Percentiles rank a stretch among this genome's conserved stretches.
Conservation (phyloP, 2,888 invertebrate genomes). For the Orthonychiurus folsomi region DNA sequence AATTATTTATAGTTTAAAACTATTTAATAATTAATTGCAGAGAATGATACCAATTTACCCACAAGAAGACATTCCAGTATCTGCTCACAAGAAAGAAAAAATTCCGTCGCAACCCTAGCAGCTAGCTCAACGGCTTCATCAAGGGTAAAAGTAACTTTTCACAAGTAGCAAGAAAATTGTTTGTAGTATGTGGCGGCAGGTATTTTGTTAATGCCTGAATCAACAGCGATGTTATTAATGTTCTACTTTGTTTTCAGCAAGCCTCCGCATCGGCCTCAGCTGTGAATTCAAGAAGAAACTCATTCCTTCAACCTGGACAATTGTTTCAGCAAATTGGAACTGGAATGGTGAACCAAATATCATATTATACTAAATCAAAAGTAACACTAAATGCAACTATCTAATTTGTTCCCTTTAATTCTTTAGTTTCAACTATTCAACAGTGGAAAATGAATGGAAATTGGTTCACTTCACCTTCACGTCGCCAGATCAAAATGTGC, state of each 20-base stretch:
- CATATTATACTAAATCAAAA: neutral
- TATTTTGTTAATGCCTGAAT: too few species aligned
- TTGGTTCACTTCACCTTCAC: too few species aligned
- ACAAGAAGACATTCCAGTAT: constrained; percentile 83
- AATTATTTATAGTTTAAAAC: too few species aligned
- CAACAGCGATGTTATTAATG: too few species aligned
- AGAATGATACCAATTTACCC: constrained; percentile 61
- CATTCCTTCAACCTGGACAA: constrained; percentile 9
- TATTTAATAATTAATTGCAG: too few species aligned
- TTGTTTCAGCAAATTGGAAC: constrained; percentile 80
- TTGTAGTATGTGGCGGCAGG: neutral
- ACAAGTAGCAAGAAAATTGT: neutral
- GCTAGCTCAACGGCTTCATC: neutral
- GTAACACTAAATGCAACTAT: too few species aligned
- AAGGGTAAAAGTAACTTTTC: constrained; percentile 1
- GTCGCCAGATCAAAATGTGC: neutral
- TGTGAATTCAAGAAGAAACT: constrained; percentile 7
- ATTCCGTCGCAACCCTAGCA: constrained; percentile 15
- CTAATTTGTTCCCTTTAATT: neutral
- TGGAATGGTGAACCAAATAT: constrained; percentile 70
- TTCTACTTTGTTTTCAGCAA: too few species aligned
- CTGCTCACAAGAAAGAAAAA: constrained; percentile 69
- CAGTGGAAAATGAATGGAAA: neutral
- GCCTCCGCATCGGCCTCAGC: constrained; percentile 11
- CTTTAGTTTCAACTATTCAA: neutral